phyloP scores from a whole-genome alignment of 2,113 vertebrate genomes.

The Scopus umbretta region DNA sequence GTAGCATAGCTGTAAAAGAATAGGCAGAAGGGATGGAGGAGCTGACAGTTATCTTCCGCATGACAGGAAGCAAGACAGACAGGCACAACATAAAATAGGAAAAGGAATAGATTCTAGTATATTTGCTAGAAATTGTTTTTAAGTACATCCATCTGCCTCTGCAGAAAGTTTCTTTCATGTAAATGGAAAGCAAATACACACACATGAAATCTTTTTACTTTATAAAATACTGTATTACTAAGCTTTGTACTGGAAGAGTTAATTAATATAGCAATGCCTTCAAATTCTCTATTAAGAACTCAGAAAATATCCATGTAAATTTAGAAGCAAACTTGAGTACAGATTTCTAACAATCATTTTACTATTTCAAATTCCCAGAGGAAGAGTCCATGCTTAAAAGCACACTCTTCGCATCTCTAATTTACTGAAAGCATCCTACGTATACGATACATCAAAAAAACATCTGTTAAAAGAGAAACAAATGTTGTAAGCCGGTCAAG shows the following conservation, averaged over 20 bases:
- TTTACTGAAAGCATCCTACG: background rate
- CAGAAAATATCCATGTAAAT: background rate
- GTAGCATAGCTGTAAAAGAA: background rate
- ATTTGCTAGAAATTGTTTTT: background rate
- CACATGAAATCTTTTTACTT: background rate
- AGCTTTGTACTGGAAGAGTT: background rate
- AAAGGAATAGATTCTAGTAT: background rate
- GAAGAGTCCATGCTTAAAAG: background rate
- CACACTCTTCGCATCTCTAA: background rate
- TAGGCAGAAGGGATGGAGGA: background rate
- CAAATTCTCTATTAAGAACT: background rate
- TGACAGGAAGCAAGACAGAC: background rate
- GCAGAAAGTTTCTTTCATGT: background rate
- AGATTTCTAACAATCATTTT: background rate
- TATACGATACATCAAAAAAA: background rate
- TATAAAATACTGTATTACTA: background rate
- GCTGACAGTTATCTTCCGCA: background rate
- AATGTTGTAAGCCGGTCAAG: background rate
- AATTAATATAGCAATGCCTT: background rate
- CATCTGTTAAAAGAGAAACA: background rate
- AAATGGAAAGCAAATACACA: background rate
- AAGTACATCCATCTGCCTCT: background rate
- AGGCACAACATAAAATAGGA: background rate
- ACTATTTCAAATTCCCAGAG: background rate
- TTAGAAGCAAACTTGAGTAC: background rate